Conservation (phyloP, 2,797 vertebrate genomes). For the Peromyscus melanophrys region DNA sequence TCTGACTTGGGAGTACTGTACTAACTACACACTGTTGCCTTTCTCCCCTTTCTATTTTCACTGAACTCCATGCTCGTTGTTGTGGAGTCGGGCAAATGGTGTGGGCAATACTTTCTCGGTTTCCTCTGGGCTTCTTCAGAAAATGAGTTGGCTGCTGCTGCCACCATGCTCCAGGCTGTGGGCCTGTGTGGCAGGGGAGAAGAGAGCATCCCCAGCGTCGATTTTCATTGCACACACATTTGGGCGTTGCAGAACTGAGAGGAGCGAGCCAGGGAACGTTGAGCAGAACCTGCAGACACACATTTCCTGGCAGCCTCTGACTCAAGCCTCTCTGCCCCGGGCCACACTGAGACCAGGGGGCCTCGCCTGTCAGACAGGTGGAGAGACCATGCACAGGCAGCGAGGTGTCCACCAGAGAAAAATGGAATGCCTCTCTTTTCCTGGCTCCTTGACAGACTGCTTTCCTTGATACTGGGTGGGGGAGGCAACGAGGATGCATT, state of each 20-base stretch:
- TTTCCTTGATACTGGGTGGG: conserved; percentile 62
- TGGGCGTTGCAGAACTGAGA: conserved; percentile 49
- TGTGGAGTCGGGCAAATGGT: conserved; percentile 53
- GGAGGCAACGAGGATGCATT: conserved; percentile 74
- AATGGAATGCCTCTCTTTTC: conserved; percentile 31
- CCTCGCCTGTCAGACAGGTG: conserved; percentile 52
- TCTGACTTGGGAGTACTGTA: not conserved
- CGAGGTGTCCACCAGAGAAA: conserved; percentile 44
- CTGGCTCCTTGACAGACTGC: conserved; percentile 74
- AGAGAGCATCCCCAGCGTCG: not conserved
- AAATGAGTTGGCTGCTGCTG: conserved; percentile 69
- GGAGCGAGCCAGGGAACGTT: conserved; percentile 63
- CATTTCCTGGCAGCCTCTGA: conserved; percentile 54
- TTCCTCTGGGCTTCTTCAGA: conserved; percentile 77
- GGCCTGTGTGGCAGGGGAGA: conserved; percentile 73
- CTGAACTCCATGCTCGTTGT: conserved; percentile 44
- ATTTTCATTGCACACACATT: conserved; percentile 68
- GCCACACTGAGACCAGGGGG: conserved; percentile 17
- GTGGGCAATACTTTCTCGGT: conserved; percentile 44
- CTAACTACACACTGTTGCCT: not conserved
- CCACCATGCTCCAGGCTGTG: conserved; percentile 75
- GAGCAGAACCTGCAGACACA: conserved; percentile 62
- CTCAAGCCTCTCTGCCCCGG: not conserved
- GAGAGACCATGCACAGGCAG: conserved; percentile 2
- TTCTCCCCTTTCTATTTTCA: conserved; percentile 23